phyloP scores from a whole-genome alignment of 1,140 invertebrate genomes.

The Lasaia peninsularis region DNA sequence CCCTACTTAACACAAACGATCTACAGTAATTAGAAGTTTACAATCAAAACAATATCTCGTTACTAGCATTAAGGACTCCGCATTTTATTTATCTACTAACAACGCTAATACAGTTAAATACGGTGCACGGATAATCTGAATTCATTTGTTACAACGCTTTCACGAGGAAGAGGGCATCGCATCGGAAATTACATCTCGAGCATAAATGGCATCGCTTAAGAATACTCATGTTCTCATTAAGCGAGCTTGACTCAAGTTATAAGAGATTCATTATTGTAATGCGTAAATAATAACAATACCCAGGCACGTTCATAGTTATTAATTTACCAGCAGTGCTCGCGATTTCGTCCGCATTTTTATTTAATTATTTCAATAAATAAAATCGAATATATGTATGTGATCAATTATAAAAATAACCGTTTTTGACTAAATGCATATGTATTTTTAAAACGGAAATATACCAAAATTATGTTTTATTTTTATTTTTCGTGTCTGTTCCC shows the following conservation, averaged over 20 bases:
- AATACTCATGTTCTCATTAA: slow-evolving; percentile 45
- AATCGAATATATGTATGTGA: too few relatives aligned
- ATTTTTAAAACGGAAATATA: too few relatives aligned
- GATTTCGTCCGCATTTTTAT: too few relatives aligned
- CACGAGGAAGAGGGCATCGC: slow-evolving; percentile 26
- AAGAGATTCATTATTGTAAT: neutral
- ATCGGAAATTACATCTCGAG: slow-evolving; percentile 50
- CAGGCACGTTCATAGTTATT: too few relatives aligned
- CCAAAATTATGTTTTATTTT: too few relatives aligned
- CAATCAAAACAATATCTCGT: slow-evolving; percentile 1
- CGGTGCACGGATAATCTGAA: slow-evolving; percentile 17
- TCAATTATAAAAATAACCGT: too few relatives aligned
- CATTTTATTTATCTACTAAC: slow-evolving; percentile 13
- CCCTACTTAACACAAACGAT: too few relatives aligned
- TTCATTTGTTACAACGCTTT: slow-evolving; percentile 34
- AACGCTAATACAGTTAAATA: slow-evolving; percentile 6
- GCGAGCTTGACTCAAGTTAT: slow-evolving; percentile 23
- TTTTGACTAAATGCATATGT: too few relatives aligned
- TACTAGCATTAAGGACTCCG: neutral
- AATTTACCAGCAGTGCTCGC: too few relatives aligned
- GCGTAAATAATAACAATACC: too few relatives aligned
- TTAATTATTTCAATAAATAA: too few relatives aligned
- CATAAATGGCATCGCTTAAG: slow-evolving; percentile 47
- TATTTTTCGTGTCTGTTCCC: too few relatives aligned
- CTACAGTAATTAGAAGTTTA: neutral